phyloP scores from a whole-genome alignment of 1,140 invertebrate genomes.

The Papilio helenus region DNA sequence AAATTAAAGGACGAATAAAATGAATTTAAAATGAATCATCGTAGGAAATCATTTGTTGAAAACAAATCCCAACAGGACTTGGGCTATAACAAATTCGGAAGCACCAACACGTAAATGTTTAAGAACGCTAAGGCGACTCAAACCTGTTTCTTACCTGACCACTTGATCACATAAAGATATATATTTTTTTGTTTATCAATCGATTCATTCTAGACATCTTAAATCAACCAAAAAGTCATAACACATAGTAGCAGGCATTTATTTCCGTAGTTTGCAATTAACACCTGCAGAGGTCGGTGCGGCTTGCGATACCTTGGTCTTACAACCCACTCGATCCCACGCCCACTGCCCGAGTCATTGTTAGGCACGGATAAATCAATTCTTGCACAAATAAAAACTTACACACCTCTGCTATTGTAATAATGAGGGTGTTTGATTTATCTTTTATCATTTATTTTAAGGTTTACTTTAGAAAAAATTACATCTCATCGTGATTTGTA shows the following conservation, averaged over 20 bases:
- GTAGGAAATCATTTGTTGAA: conserved; percentile 5
- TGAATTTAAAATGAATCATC: background rate
- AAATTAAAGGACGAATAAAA: no score
- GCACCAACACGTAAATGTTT: background rate
- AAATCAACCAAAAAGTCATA: background rate
- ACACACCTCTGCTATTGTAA: conserved; percentile 53
- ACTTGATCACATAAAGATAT: background rate
- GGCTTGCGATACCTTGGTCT: conserved; percentile 46
- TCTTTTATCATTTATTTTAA: conserved; percentile 56
- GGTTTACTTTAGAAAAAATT: conserved; percentile 3
- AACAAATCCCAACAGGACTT: background rate
- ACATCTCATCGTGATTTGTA: background rate
- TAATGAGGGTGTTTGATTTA: conserved; percentile 69
- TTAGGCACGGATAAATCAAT: conserved; percentile 55
- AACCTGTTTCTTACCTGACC: background rate
- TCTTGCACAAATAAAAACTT: conserved; percentile 61
- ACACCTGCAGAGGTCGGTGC: conserved; percentile 61
- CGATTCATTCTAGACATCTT: background rate
- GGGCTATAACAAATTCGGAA: background rate
- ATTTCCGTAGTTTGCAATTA: conserved; percentile 59
- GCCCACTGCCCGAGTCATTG: conserved; percentile 47
- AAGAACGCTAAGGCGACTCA: background rate
- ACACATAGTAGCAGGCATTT: conserved; percentile 33
- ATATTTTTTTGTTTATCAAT: background rate
- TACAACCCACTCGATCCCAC: conserved; percentile 57